A percentile compares a stretch with the other conserved stretches of the same genome.
Conservation (phyloP, 2,888 invertebrate genomes). For the Hirtodrosophila duncani region DNA sequence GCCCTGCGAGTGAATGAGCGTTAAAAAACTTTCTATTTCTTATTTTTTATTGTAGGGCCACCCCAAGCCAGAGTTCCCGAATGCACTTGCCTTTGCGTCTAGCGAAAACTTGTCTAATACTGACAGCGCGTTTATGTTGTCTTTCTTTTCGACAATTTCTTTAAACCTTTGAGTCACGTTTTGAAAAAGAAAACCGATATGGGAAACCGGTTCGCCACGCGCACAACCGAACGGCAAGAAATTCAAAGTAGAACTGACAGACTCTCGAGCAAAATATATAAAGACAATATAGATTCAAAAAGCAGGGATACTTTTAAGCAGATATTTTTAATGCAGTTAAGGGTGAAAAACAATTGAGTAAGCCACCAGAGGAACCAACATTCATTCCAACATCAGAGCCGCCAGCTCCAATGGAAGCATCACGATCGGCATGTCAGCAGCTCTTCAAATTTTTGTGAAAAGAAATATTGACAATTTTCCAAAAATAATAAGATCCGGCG, state of each 20-base stretch:
- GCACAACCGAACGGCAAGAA: conserved; percentile 56
- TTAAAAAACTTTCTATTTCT: conserved; percentile 65
- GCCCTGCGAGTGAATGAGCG: conserved; percentile 52
- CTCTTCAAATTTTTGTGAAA: too few relatives aligned
- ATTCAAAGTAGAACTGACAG: conserved; percentile 59
- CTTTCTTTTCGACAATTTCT: conserved; percentile 28
- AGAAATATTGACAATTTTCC: too few relatives aligned
- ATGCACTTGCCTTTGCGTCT: conserved; percentile 39
- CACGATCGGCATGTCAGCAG: too few relatives aligned
- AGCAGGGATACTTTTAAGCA: too few relatives aligned
- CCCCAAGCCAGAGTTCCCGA: conserved; percentile 10
- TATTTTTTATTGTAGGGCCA: conserved; percentile 36
- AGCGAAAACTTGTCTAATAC: conserved; percentile 31
- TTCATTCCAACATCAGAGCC: too few relatives aligned
- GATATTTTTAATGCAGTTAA: too few relatives aligned
- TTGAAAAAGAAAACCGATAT: conserved; percentile 8
- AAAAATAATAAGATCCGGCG: too few relatives aligned
- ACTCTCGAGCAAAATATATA: neutral
- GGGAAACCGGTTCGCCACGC: conserved; percentile 46
- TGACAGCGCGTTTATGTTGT: conserved; percentile 46
- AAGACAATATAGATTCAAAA: neutral
- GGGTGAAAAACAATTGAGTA: too few relatives aligned
- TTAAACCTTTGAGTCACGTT: conserved; percentile 39
- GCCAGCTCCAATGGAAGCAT: too few relatives aligned
- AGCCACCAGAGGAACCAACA: too few relatives aligned